Base-by-base conservation (phyloP, 2,888 invertebrate genomes). In the Siphonodentalium dalli region DNA sequence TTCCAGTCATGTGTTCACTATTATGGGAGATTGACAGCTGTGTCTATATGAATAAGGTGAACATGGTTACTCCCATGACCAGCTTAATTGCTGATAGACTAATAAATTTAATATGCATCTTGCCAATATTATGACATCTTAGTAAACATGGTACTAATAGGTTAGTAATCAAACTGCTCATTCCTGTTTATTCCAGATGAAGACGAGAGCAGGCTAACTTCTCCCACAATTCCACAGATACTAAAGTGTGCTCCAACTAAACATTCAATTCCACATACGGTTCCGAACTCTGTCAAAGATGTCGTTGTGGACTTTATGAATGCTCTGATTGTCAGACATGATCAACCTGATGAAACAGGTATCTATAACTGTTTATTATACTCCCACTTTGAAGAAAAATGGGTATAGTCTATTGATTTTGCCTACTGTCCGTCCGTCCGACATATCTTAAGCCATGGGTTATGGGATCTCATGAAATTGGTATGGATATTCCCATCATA, bases 301-400 rank as follows among this genome's bases (percentile, higher is more conserved):
- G 77, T 82, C 8, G 63, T 90, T 21, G 86, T 86, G 64, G 88
- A 89, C 69, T 80, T 90, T 13, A 77, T 90, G 6, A 85, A 88
- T 68, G 88, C 89, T 2, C 80, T 90, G 0, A 85, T 88, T 15
- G 85, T 86, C 38, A 72, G 77, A 57, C 74, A 71, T 45, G 50
- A 61, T 28, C 64, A 82, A 78, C 48, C 74, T 59, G 35, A 55
- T 11, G 71, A 74, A 26, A 72, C 72, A 37, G 65, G 75, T 74
- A 61, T 40, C 65, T 59, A 34, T 6, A 20, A 23, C 28, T 2
- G 43, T 27, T 7, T 40, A 27, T 26, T 3, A 18, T 26, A 11
- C 24, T 41, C 13, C n/a, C 8, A 8, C 11, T 15, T 8, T 8
- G 6, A 18, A 33, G n/a, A 15, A 15, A 18, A 33, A 34, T 34